Base-by-base conservation (phyloP, 1,140 invertebrate species). In the Spodoptera litura region DNA sequence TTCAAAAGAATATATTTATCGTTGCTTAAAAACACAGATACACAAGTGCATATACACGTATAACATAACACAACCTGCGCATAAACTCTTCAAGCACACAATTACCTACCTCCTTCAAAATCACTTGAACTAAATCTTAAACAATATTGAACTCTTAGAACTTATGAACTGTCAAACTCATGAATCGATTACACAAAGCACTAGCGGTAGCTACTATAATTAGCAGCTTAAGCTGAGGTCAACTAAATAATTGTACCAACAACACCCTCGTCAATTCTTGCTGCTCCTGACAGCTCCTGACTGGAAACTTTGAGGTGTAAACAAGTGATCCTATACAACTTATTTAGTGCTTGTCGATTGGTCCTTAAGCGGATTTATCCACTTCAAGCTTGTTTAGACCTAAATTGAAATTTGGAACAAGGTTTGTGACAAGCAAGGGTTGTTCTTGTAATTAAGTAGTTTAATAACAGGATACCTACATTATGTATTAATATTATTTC, bases 261-360 rank as follows among this genome's bases (percentile, higher is more conserved):
- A 78, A n/a, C 9, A 92, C 90, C 90, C 89, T 92, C 88, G 90
- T 92, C 90, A 92, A 86, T 87, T 35, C 66, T 71, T 78, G 72
- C 81, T 91, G 90, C 31, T 78, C 15, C 52, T 77, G 78, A 83
- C 79, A 83, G 77, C 11, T 51, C 52, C 53, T 58, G 64, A 78
- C 52, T 78, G 25, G 20, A 70, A 78, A 78, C 76, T 78, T 70
- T 70, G 64, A 64, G 55, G 52, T 13, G 53, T 75, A 62, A 64
- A 75, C 58, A 75, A 75, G 73, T 53, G 59, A n/a, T 52, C 59
- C 44, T 61, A 51, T 75, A 70, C 38, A 64, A 64, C 13, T 61
- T 74, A 61, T 74, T 59, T 31, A 59, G 72, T 61, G 72, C 44
- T 74, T 44, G 38, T 44, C 12, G 20, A 61, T 61, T 52, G 58